Percentiles rank a stretch among this genome's conserved stretches.
Evolutionary conservation across 2,113 vertebrate species (phyloP).

Genomic region (Acanthochromis polyacanthus): DNA sequence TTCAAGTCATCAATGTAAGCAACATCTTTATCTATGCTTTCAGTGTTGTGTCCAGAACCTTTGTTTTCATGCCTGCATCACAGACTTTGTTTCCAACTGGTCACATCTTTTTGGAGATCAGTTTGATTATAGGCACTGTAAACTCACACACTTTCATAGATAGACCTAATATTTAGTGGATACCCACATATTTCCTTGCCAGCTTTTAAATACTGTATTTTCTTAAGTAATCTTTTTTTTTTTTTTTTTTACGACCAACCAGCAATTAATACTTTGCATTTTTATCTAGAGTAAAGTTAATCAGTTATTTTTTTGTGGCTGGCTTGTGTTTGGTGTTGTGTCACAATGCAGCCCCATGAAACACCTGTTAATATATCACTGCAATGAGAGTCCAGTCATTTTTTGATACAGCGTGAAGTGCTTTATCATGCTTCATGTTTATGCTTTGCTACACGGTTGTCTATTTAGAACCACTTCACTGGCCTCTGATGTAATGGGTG

Average conservation of each 20-base stretch:
- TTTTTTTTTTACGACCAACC: background rate
- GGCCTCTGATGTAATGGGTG: background rate
- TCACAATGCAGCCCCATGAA: background rate
- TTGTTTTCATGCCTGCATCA: background rate
- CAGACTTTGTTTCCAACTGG: background rate
- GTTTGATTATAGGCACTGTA: background rate
- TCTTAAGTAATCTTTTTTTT: background rate
- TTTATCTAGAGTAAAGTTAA: background rate
- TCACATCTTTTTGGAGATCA: background rate
- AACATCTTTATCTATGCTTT: background rate
- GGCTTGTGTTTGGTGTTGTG: background rate
- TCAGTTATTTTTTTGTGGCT: background rate
- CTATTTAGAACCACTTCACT: background rate
- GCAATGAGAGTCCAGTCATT: background rate
- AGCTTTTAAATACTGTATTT: background rate
- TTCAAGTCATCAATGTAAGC: background rate
- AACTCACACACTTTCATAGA: background rate
- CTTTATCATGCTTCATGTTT: background rate
- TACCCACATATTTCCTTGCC: background rate
- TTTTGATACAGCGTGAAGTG: background rate
- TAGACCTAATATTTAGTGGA: background rate
- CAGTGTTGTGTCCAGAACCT: conserved; percentile 1
- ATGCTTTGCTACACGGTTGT: background rate
- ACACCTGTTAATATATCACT: conserved; percentile 1
- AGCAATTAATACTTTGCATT: background rate